Base-by-base conservation (phyloP, 2,797 vertebrate species). In the Varecia variegata region DNA sequence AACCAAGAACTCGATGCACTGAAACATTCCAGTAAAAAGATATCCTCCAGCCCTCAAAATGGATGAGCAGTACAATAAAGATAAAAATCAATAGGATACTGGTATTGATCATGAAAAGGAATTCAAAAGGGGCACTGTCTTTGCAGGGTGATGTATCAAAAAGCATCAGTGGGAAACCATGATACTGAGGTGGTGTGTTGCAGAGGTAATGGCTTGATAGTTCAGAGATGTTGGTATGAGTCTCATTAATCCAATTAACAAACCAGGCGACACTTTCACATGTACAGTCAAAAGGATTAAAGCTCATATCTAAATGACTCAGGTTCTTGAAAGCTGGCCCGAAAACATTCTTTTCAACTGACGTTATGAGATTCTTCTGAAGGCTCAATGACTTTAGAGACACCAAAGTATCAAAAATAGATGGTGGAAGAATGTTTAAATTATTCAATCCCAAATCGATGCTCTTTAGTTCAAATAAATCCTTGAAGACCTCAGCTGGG, bases 201-300 rank as follows among this genome's bases (percentile, higher is more conserved):
- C 99, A 99, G 70, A 98, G 73, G n/a, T 99, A 99, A 90, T 98
- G 98, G 7, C 98, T 98, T 1, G 68, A 92, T 30, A 99, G 73
- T 43, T 97, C 98, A 5, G 99, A 98, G 67, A 99, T 97, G 3
- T 92, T 98, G 4, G 98, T 85, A 8, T 98, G 99, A 17, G 99
- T 99, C 47, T 11, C 47, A 84, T 99, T 99, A 80, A 99, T 98
- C 99, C 99, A 99, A 0, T 97, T 98, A 23, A 98, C 98, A 94
- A 99, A 99, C 99, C 99, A 99, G 95, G 99, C 95, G 62, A 99
- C 99, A 97, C 99, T 99, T 97, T 99, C 99, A 93, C 99, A 99
- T 0, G 99, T 99, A 95, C 99, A 99, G 73, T 99, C 99, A 73
- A 99, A 99, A 0, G 99, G 99, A 95, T 99, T 99, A 88, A 97